Conservation (phyloP, 1,140 invertebrate species). For the Brachionus manjavacas region DNA sequence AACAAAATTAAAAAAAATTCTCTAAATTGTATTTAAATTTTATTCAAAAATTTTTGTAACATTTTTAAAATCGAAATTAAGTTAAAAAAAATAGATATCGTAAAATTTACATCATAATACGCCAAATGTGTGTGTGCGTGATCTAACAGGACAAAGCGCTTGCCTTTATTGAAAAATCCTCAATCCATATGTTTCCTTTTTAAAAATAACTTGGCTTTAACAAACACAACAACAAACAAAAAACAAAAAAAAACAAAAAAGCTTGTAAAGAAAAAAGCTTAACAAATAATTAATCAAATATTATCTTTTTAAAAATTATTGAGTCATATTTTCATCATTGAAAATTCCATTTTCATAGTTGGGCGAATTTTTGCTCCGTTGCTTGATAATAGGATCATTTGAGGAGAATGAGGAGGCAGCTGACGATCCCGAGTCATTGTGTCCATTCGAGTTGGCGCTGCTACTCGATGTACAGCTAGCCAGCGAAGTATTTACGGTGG, state of each 20-base stretch:
- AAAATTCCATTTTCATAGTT: neutral
- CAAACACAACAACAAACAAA: neutral
- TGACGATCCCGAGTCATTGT: conserved; percentile 6
- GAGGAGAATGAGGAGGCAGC: neutral
- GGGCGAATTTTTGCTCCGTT: neutral
- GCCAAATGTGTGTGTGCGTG: neutral
- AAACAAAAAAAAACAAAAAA: neutral
- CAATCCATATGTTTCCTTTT: neutral
- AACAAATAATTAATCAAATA: neutral
- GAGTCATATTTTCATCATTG: conserved; percentile 24
- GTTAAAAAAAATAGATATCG: neutral
- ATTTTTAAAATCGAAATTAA: neutral
- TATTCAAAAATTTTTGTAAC: neutral
- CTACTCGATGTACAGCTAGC: conserved; percentile 9
- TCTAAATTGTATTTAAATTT: neutral
- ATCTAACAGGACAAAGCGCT: neutral
- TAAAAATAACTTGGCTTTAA: neutral
- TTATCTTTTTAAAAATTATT: neutral
- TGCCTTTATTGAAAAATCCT: neutral
- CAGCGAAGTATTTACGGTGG: neutral
- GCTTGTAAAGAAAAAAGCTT: neutral
- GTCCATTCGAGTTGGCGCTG: conserved; percentile 9
- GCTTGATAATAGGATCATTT: neutral
- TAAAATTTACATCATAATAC: neutral
- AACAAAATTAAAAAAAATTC: neutral